Percentiles rank a stretch among this genome's conserved stretches.
phyloP scores from a whole-genome alignment of 1,140 invertebrate genomes.

The Cydia pomonella region DNA sequence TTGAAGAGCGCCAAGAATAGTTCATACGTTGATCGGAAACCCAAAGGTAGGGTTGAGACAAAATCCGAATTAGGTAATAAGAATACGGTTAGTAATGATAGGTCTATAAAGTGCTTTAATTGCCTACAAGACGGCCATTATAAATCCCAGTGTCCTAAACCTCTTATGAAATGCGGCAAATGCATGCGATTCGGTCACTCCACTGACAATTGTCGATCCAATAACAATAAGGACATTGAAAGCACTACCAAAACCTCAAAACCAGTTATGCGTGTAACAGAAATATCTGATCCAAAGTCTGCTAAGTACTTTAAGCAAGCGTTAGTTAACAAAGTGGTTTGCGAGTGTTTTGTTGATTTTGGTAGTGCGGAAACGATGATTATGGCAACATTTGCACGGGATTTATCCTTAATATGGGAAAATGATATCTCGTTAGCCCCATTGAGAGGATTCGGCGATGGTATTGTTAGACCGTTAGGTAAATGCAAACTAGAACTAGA shows the following conservation, averaged over 20 bases:
- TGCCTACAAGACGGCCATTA: background rate
- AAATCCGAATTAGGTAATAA: background rate
- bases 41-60: background rate
- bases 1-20: constrained; percentile 4
- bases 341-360: background rate
- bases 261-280: background rate
- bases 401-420: background rate
- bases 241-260: background rate
- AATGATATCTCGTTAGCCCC: background rate
- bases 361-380: background rate
- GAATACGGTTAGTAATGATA: background rate
- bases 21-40: background rate
- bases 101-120: background rate
- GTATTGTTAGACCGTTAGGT: background rate
- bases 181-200: constrained; percentile 1
- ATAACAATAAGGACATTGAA: background rate
- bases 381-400: background rate
- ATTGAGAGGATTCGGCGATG: background rate
- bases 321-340: background rate
- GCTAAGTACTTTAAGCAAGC: constrained; percentile 2
- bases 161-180: background rate
- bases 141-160: constrained; percentile 7
- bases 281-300: background rate
- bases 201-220: constrained; percentile 2
- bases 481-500: background rate